Evolutionary conservation across 2,888 invertebrate genomes (phyloP), one percentile per base, ranked within the genome.

Genomic region (Mylabris sibirica): DNA sequence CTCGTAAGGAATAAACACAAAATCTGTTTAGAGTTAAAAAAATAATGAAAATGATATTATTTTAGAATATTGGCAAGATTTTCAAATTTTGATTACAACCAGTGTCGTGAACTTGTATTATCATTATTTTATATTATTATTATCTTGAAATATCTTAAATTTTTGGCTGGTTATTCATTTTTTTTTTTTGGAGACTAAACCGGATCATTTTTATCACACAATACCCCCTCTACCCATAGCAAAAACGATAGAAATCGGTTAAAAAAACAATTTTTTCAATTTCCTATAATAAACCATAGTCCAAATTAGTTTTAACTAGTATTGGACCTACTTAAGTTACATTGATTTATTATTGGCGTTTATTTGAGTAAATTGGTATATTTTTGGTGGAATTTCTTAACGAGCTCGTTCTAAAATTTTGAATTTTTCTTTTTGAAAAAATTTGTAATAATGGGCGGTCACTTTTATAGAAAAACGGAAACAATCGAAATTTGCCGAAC

Each of bases 401-500:
- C 24, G 11, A 61, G 17, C 8, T 61, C 20, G 14, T 9, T 24
- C 2, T 53, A 53, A 53, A 53, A 53, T 24, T 6, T 3, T 2
- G 3, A 14, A 22, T 22, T 53, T 53, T 24, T 53, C 22, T 22
- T 53, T 53, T 24, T 53, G 14, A 5, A n/a, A 26, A 57, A 26
- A 57, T 3, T 26, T 57, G 14, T 57, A 12, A 57, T 24, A 26
- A 26, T 14, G 57, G 57, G 26, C 57, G 57, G 57, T 26, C 14
- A 57, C 57, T 57, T 53, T 57, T 26, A 57, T 57, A 26, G 57
- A 53, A 22, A 53, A 62, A 72, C 83, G 83, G 78, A 75, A 74
- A 77, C 77, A 76, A 80, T 80, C 83, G 83, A 78, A 79, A 74
- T 71, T 70, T 72, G 72, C 80, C 83, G 83, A 83, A 73, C 74